Evolutionary conservation across 2,113 vertebrate genomes (phyloP).

Genomic region (Charadrius vociferus): DNA sequence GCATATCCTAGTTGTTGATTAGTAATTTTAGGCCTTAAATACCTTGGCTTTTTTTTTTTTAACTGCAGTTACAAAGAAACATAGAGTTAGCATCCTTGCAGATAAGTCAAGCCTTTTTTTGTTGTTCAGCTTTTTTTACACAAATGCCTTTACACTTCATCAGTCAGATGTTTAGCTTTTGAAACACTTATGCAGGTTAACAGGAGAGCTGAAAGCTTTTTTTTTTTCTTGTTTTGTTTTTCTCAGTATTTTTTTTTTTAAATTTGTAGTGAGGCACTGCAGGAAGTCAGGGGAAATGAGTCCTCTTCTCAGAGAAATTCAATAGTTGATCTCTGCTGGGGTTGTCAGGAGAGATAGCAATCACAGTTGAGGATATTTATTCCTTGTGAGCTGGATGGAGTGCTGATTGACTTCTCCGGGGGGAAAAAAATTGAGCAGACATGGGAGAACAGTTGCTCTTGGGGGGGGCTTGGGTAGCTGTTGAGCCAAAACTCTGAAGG

Average conservation of each 20-base stretch:
- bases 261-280: background rate
- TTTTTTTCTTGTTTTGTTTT: background rate
- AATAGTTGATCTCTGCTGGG: background rate
- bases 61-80: background rate
- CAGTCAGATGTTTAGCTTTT: background rate
- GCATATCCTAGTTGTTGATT: background rate
- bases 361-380: background rate
- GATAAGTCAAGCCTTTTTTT: background rate
- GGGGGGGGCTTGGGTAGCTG: background rate
- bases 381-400: background rate
- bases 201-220: background rate
- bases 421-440: background rate
- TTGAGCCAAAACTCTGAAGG: background rate
- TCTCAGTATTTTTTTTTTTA: background rate
- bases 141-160: background rate
- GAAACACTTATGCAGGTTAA: background rate
- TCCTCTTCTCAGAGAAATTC: background rate
- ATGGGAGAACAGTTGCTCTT: background rate
- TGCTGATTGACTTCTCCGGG: background rate
- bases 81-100: background rate
- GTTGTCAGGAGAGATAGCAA: background rate
- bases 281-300: background rate
- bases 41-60: background rate
- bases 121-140: background rate
- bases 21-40: background rate